Evolutionary conservation across 2,888 invertebrate genomes (phyloP).

Genomic region (Acleris holmiana): DNA sequence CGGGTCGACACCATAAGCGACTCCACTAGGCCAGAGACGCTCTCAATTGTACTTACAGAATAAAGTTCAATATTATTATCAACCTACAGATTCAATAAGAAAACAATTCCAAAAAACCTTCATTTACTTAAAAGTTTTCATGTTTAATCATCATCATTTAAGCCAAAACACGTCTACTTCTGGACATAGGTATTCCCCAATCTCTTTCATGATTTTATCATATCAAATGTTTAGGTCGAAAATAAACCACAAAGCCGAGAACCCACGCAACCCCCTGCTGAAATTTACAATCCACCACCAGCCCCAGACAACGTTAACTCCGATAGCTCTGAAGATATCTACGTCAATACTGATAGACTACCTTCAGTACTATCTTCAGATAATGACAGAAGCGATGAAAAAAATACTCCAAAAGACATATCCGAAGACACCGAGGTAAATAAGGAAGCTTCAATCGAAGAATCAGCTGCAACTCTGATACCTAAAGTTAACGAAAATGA

Average conservation of each 20-base stretch:
- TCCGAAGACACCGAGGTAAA: not conserved
- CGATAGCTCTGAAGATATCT: conserved; percentile 21
- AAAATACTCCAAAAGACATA: not conserved
- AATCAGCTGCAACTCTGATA: not conserved
- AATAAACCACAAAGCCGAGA: conserved; percentile 9
- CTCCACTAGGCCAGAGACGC: no score
- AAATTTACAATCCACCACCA: not conserved
- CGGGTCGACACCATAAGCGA: no score
- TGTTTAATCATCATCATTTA: not conserved
- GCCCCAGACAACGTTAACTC: not conserved
- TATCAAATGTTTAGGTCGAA: conserved; percentile 6
- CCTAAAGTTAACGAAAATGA: not conserved
- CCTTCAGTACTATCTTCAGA: not conserved
- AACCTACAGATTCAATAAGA: no score
- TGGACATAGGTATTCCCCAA: no score
- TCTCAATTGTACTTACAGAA: no score
- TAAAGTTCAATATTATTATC: no score
- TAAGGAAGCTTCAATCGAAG: not conserved
- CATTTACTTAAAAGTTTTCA: no score
- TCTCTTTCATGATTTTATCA: no score
- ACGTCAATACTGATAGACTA: conserved; percentile 8
- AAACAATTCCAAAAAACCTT: not conserved
- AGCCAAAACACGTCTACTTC: not conserved
- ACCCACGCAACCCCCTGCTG: not conserved
- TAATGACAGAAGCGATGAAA: not conserved